Base-by-base conservation (phyloP, 2,888 invertebrate genomes). In the Mimachlamys varia region DNA sequence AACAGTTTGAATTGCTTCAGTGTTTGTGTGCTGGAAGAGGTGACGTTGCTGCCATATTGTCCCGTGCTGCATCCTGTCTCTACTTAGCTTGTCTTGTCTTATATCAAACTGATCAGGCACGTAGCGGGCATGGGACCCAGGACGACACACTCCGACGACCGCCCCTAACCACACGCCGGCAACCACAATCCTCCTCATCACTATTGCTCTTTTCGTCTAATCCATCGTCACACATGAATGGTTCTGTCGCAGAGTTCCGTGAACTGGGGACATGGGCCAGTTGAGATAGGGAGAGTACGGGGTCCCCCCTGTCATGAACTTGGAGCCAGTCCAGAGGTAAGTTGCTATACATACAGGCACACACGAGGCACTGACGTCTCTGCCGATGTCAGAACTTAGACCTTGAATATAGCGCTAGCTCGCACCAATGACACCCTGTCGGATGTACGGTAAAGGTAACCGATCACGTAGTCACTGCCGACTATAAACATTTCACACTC, bases 1-100 rank as follows among this genome's bases (percentile, higher is more conserved):
- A 88, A 62, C 50, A 76, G 88, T 88, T 88, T 88, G 55, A 89
- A 91, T 89, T 91, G 91, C 88, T 44, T 76, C 76, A 76, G 76
- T 76, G 76, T 76, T 76, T 76, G 33, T 76, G 76, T 76, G 76
- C 22, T 76, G 22, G 76, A 38, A 44, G 88, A 50, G 49, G 88
- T 49, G 88, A 88, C 88, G 88, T 88, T 53, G 50, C 53, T 53
- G 27, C 27, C 88, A 88, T 27, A 50, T 88, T 50, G 88, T 88
- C 88, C 49, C 50, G 49, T 88, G 50, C 76, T 33, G 76, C 76
- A 76, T 76, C 76, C 76, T 17, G 33, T 33, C 33, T 76, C 76
- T 76, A 76, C 76, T 76, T 76, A 76, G 76, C 76, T 76, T 76
- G 76, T 62, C 62, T 62, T 62, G 62, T 76, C 76, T 76, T 76